A percentile compares a stretch with the other conserved stretches of the same genome.
phyloP scores from a whole-genome alignment of 2,888 invertebrate species.

The Melieria omissa region DNA sequence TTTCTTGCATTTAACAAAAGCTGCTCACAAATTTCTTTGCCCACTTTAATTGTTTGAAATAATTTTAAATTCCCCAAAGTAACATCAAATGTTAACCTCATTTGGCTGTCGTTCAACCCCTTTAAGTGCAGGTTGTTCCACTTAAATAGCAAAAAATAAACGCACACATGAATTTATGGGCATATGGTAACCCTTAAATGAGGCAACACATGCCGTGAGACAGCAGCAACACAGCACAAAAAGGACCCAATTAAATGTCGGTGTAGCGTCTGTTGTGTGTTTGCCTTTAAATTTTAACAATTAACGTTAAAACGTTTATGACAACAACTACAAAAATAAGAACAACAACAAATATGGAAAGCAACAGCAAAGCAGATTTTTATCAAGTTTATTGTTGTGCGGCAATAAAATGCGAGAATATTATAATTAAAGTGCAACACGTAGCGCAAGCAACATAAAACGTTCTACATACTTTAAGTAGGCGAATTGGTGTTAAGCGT shows the following conservation, averaged over 20 bases:
- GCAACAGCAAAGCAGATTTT: slow-evolving; percentile 13
- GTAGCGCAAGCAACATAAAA: slow-evolving; percentile 19
- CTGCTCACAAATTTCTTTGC: no score
- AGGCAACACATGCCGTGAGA: background rate
- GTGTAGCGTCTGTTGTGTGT: no score
- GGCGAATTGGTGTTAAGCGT: no score
- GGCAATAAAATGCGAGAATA: slow-evolving; percentile 28
- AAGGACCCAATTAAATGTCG: slow-evolving; percentile 21
- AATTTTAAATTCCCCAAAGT: no score
- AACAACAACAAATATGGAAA: background rate
- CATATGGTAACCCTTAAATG: background rate
- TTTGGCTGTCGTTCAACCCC: no score
- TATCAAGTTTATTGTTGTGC: slow-evolving; percentile 30
- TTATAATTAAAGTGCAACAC: slow-evolving; percentile 36
- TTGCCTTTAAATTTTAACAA: slow-evolving; percentile 20
- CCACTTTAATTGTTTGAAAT: no score
- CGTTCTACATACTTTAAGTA: background rate
- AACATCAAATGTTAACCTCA: no score
- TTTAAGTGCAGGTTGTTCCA: no score
- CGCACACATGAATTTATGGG: slow-evolving; percentile 10
- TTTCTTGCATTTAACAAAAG: no score
- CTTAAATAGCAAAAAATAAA: no score
- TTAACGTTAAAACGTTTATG: slow-evolving; percentile 29
- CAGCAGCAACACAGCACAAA: background rate
- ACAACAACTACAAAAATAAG: slow-evolving; percentile 18